Evolutionary conservation across 2,797 vertebrate species (phyloP), one percentile per base, ranked within the genome.

Genomic region (Amblyopsis hoosieri): DNA sequence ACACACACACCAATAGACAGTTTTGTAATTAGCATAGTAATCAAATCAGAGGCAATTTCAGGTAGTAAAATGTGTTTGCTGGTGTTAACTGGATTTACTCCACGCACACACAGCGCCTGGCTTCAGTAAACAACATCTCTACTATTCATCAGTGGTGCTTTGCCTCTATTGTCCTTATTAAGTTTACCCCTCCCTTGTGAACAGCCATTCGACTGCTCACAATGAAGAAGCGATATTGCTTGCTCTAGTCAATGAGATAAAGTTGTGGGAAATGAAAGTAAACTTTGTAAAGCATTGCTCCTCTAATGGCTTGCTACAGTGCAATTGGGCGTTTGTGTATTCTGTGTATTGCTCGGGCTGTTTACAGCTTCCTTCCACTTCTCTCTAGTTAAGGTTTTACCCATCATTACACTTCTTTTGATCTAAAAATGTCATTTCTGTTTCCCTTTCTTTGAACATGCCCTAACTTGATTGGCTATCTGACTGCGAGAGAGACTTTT

Each of bases 11-110:
- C 9, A 45, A 23, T 17, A 52, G 45, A 31, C 33, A 76, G 59
- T 80, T 76, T 62, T 64, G 63, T 71, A 80, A 88, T 91, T 90
- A 91, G 81, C 90, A 87, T 87, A 86, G 75, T 87, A 86, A 90
- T 90, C 71, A 69, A 76, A 84, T 89, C 69, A 69, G 66, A 70
- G 57, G 31, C 63, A 67, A 60, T 78, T 71, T 71, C 67, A 74
- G 83, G 59, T 72, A 75, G 80, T 76, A 57, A 79, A 87, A 78
- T 85, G 74, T 67, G 80, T 85, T 85, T 83, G 72, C 64, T 56
- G 64, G 61, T 62, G 78, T 76, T 86, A 91, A 90, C 79, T 79
- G 66, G 80, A 78, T 91, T 89, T 89, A 75, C 33, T 0, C 53
- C 62, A 78, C 75, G 29, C 53, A 50, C 37, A 79, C 69, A 77